Evolutionary conservation across 2,797 vertebrate species (phyloP), one percentile per base, ranked within the genome.

Genomic region (Aplochiton taeniatus): DNA sequence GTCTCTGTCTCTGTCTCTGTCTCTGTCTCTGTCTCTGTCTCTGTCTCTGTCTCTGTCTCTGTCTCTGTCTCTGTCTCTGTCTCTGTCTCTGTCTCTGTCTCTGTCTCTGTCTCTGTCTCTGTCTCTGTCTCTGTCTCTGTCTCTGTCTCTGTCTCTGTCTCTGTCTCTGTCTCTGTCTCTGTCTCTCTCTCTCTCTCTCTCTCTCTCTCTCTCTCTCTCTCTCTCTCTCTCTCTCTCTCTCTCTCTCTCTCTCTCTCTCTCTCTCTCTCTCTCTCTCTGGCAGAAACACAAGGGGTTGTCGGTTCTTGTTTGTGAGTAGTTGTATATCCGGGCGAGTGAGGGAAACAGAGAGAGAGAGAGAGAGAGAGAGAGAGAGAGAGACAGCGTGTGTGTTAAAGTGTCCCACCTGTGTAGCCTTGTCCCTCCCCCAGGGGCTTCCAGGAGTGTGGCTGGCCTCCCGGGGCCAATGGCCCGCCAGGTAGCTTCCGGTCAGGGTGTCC

Each of bases 391-490:
- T 12, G 46, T 47, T 47, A 2, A 31, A 14, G 4, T 13, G 50
- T 49, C 80, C 72, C 87, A 95, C 94, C 90, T 96, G 94, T 5
- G 94, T 95, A 49, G 94, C 87, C 81, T 95, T 94, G 88, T 96
- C 94, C 72, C 87, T 90, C 94, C 95, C 94, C 80, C 91, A 95
- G 20, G 94, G 94, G 62, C 89, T 81, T 65, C 84, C 89, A 42
- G 93, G 92, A 0, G 88, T 87, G 0, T 93, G 94, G 61, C 74
- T 90, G 69, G 82, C 84, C 55, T 96, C 94, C 64, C 94, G 92
- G 78, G 94, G 94, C 94, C 94, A 96, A 68, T 96, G 94, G 4
- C 94, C 94, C 58, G 92, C 90, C 60, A 96, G 92, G 77, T 96
- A 96, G 0, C 94, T 94, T 58, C 91, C 90, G 41, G 94, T 92